A percentile compares a stretch with the other conserved stretches of the same genome.
These are phyloP conservation scores for Melinaea menophilus DNA, from an alignment of 2,888 invertebrate species.

Conservation along the genomic window DNA sequence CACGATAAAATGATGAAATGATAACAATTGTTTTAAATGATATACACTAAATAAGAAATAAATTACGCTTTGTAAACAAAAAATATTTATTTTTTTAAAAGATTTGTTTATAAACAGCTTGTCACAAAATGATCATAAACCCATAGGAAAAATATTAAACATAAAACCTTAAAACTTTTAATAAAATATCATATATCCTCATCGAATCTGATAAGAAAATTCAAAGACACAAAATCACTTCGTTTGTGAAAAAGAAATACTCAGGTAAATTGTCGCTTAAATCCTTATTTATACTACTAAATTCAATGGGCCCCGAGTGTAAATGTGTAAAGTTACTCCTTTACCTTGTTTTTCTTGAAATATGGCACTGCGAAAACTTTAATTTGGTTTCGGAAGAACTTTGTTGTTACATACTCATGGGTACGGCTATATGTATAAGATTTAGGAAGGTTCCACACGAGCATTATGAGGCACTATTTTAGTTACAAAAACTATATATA, in stretches of 20 bases:
- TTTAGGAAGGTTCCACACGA: background rate
- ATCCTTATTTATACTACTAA: slow-evolving; percentile 76
- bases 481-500: no score
- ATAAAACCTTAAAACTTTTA: slow-evolving; percentile 15
- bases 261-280: slow-evolving; percentile 76
- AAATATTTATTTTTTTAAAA: no score
- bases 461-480: background rate
- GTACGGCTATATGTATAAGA: slow-evolving; percentile 3
- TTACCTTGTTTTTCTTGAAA: slow-evolving; percentile 69
- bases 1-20: background rate
- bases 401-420: slow-evolving; percentile 32
- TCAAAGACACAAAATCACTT: slow-evolving; percentile 4
- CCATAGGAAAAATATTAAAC: slow-evolving; percentile 22
- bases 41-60: background rate
- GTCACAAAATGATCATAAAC: slow-evolving; percentile 1
- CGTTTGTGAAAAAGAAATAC: slow-evolving; percentile 51
- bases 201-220: slow-evolving; percentile 21
- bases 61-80: no score
- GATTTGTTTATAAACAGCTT: background rate
- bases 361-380: slow-evolving; percentile 57
- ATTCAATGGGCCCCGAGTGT: slow-evolving; percentile 72
- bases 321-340: slow-evolving; percentile 72
- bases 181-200: slow-evolving; percentile 11
- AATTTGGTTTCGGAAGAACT: slow-evolving; percentile 53
- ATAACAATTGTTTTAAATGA: background rate